Base-by-base conservation (phyloP, 1,140 invertebrate species). In the Cydia amplana region DNA sequence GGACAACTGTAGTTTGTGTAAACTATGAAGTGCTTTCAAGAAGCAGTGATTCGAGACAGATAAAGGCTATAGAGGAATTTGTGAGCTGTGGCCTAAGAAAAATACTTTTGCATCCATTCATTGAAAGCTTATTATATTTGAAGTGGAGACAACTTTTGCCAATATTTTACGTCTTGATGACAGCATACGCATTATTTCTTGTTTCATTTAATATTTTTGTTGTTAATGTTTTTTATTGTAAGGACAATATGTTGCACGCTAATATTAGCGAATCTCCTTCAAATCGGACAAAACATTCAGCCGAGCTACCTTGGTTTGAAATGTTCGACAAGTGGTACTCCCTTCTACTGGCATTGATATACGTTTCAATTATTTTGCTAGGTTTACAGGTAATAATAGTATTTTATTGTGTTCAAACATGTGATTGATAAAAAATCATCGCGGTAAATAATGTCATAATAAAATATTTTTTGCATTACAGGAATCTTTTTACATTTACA, bases 161-260 rank as follows among this genome's bases (percentile, higher is more conserved):
- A 20, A 60, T 60, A 60, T 60, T 60, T 60, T 60, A 60, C 10
- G 55, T 60, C 4, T 23, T 60, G 18, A 60, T 60, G 18, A 20
- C 18, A 9, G 55, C 18, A 23, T 60, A 60, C 10, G 55, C 55
- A 3, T 60, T 60, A 20, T 60, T 60, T 60, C 18, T 60, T 7
- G n/a, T 60, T 60, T 60, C 55, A 16, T 60, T 60, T 20, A 60
- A 60, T 60, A 60, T 60, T 60, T 60, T 60, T 23, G 55, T 60
- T 23, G 55, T 60, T 23, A 60, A 60, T 16, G 55, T 60, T 0
- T 60, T 60, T 60, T 60, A 60, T 20, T 60, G 55, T 60, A 60
- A n/a, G 16, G 55, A 60, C 18, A 60, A 60, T 60, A 60, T 60
- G 18, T 6, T 60, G 6, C 4, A 60, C 18, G 18, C 9, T 9